Evolutionary conservation across 2,113 vertebrate species (phyloP), one percentile per base, ranked within the genome.

Genomic region (Zosterops japonicus): DNA sequence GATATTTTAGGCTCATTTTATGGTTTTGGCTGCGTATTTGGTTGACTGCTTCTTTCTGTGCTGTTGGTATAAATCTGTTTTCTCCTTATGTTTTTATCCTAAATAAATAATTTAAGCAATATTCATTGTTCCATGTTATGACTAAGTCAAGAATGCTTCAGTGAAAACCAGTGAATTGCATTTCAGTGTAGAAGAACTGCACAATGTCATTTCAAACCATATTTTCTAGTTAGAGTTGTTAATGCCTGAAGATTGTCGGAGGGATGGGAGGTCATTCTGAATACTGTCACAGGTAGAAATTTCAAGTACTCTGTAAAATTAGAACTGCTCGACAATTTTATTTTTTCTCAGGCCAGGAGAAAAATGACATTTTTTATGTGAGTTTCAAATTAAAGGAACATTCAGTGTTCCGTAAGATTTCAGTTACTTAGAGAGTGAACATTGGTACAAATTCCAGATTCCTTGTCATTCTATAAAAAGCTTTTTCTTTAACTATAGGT

Each of bases 31-130:
- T 56, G 33, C 33, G 27, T 52, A 16, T 8, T 72, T 64, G 39
- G 6, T 59, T 2, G 1, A 35, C 49, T 42, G 27, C 35, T 94
- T 86, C 35, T 72, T 91, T 72, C 57, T 69, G 20, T 72, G 61
- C 29, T 80, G 12, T 47, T 93, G 36, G 27, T 83, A 52, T 44
- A 65, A 88, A 88, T 28, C 49, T 60, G 7, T 69, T 80, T 89
- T 74, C 19, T 83, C 68, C 55, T 46, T 59, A 53, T 31, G 42
- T 25, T 83, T 95, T 91, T 74, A 25, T 61, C 41, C 52, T 84
- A 81, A 81, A 93, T 80, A 93, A 93, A 93, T 91, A 83, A 94
- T 87, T 68, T 47, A 87, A 91, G 50, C 27, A 60, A 59, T 68
- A 76, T 71, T 76, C 39, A 50, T 55, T 89, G 72, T 86, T 76